A percentile compares a stretch with the other conserved stretches of the same genome.
Conservation (phyloP, 2,797 vertebrate genomes). For the Astyanax mexicanus region DNA sequence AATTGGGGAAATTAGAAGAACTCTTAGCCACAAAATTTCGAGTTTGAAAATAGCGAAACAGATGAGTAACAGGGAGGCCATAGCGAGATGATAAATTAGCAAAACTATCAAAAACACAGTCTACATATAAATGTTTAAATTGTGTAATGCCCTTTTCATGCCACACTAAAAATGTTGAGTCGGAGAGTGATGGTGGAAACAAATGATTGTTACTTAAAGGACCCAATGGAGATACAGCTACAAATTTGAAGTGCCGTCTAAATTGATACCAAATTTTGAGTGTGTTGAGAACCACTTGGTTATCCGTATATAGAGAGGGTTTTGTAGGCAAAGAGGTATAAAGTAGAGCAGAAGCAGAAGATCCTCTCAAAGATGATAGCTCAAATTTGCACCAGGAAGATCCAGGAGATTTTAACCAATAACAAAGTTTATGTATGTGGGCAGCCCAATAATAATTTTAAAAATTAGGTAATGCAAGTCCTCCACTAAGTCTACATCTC, state of each 20-base stretch:
- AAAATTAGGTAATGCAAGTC: slow-evolving; percentile 23
- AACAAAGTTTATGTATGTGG: slow-evolving; percentile 3
- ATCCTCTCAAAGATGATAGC: slow-evolving; percentile 1
- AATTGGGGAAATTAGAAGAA: too few relatives aligned
- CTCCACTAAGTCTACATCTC: slow-evolving; percentile 16
- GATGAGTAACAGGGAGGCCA: too few relatives aligned
- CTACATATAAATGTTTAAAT: too few relatives aligned
- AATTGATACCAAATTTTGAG: slow-evolving; percentile 21
- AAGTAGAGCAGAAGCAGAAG: slow-evolving; percentile 19
- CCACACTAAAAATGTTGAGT: too few relatives aligned
- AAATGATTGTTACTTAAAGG: slow-evolving; percentile 22
- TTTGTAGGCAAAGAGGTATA: slow-evolving; percentile 3
- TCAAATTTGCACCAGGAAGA: slow-evolving; percentile 15
- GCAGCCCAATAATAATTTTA: slow-evolving; percentile 12
- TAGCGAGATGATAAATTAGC: too few relatives aligned
- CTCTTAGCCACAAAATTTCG: too few relatives aligned
- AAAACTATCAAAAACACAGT: too few relatives aligned
- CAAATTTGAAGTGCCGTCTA: slow-evolving; percentile 23
- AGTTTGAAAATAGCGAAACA: too few relatives aligned
- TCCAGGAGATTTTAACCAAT: slow-evolving; percentile 3
- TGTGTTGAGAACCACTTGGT: background rate
- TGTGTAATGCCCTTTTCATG: too few relatives aligned
- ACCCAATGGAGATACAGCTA: slow-evolving; percentile 1
- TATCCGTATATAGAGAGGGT: slow-evolving; percentile 12
- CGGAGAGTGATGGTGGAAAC: slow-evolving; percentile 23